These are phyloP conservation scores for Gambusia affinis DNA, from an alignment of 2,113 vertebrate genomes.

Conservation along the genomic window DNA sequence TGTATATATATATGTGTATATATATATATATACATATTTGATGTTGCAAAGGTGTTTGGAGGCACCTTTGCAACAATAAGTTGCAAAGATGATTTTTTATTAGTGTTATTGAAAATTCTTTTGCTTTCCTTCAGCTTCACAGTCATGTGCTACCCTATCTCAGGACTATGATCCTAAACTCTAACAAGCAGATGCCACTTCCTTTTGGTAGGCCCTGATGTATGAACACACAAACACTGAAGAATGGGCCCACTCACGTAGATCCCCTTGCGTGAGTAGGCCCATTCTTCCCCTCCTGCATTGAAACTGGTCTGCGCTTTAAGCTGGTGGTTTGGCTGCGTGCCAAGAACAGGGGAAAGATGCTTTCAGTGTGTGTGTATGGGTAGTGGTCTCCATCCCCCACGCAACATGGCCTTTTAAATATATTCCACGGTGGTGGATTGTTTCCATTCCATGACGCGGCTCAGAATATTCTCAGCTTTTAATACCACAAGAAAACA, in stretches of 20 bases:
- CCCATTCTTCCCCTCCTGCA: constrained; percentile 56
- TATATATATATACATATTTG: no score
- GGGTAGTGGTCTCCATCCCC: not conserved
- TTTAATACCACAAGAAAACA: not conserved
- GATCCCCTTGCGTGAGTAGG: constrained; percentile 53
- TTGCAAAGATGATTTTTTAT: not conserved
- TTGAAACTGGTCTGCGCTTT: constrained; percentile 50
- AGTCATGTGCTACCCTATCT: not conserved
- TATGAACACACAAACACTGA: constrained; percentile 53
- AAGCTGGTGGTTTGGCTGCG: constrained; percentile 59
- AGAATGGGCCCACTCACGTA: no score
- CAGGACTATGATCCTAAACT: not conserved
- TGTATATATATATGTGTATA: no score
- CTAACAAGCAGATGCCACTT: constrained; percentile 40
- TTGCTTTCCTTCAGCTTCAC: not conserved
- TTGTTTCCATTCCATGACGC: not conserved
- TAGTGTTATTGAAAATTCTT: not conserved
- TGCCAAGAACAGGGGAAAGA: constrained; percentile 39
- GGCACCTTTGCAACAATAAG: no score
- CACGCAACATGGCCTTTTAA: constrained; percentile 30
- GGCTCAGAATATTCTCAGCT: not conserved
- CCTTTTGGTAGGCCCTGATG: constrained; percentile 27
- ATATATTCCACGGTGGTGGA: not conserved
- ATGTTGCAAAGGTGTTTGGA: no score
- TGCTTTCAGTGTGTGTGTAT: constrained; percentile 13